phyloP scores from a whole-genome alignment of 2,888 invertebrate genomes.

The Dysmachus trigonus region DNA sequence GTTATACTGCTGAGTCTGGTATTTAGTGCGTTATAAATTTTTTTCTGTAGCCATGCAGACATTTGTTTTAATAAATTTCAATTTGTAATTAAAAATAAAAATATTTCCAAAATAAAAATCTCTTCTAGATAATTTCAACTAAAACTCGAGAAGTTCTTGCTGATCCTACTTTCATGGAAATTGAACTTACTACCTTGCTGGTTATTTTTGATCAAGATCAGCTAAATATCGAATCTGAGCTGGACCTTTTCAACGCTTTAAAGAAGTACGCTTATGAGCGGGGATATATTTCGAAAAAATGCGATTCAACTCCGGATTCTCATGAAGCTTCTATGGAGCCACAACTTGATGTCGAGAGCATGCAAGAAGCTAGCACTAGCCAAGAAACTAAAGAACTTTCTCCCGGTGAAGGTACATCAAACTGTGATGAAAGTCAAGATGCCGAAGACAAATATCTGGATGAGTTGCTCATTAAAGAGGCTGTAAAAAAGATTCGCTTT shows the following conservation, averaged over 20 bases:
- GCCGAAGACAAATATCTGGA: slow-evolving; percentile 54
- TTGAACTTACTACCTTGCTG: slow-evolving; percentile 77
- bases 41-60: no score
- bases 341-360: slow-evolving; percentile 52
- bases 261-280: slow-evolving; percentile 73
- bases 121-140: slow-evolving; percentile 75
- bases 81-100: no score
- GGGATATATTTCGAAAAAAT: slow-evolving; percentile 56
- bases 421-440: slow-evolving; percentile 49
- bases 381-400: slow-evolving; percentile 53
- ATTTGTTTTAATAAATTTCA: no score
- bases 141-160: slow-evolving; percentile 79
- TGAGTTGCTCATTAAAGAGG: slow-evolving; percentile 68
- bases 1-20: no score
- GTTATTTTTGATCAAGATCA: slow-evolving; percentile 80
- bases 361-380: slow-evolving; percentile 51
- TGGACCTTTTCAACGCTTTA: slow-evolving; percentile 79
- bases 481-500: slow-evolving; percentile 81
- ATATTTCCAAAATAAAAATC: neutral
- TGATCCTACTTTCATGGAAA: slow-evolving; percentile 80
- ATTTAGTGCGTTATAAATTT: no score
- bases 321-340: slow-evolving; percentile 49
- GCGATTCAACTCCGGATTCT: slow-evolving; percentile 43
- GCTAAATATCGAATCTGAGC: slow-evolving; percentile 77
- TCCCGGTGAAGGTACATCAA: slow-evolving; percentile 48